Evolutionary conservation across 1,140 invertebrate species (phyloP), one percentile per base, ranked within the genome.

Genomic region (Calliopsis andreniformis): DNA sequence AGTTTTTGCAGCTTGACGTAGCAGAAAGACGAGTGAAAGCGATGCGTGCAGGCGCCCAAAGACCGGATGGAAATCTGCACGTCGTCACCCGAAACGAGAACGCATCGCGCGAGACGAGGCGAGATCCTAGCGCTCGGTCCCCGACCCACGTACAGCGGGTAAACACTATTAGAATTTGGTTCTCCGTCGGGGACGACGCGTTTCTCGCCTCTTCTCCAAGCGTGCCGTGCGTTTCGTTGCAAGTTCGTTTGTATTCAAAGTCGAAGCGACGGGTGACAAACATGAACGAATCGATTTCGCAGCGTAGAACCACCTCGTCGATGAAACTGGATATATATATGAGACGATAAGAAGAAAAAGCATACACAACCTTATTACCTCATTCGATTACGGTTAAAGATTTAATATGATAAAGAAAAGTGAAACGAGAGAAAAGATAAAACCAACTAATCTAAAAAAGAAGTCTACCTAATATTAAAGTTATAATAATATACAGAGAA

Each of bases 311-410:
- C 86, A 86, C 80, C 82, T 77, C 77, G 81, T 76, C 80, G 82
- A 87, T 79, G 72, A 85, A 83, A 84, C 75, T 63, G 80, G 83
- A 83, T 70, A 59, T 39, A 42, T 35, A 59, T 39, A 39, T 39
- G 76, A 58, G 79, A 80, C 51, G 76, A 83, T 63, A 62, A 71
- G 45, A 71, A 43, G 76, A 62, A 59, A 76, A 80, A 88, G 85
- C 87, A 89, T 86, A 89, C 81, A 89, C 89, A 91, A 91, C 90
- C 90, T 90, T 91, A 91, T 91, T 91, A 91, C 90, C 90, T 91
- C 90, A 91, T 90, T 91, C 86, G 90, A 91, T 90, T 35, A 91
- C 85, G 84, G 87, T 91, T 91, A 90, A 91, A 91, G 88, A 89
- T 90, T 89, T 87, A 89, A 88, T 82, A 87, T 84, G 83, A 88